phyloP scores from a whole-genome alignment of 2,888 invertebrate genomes.

The Scaptomyza cyrtandrae region DNA sequence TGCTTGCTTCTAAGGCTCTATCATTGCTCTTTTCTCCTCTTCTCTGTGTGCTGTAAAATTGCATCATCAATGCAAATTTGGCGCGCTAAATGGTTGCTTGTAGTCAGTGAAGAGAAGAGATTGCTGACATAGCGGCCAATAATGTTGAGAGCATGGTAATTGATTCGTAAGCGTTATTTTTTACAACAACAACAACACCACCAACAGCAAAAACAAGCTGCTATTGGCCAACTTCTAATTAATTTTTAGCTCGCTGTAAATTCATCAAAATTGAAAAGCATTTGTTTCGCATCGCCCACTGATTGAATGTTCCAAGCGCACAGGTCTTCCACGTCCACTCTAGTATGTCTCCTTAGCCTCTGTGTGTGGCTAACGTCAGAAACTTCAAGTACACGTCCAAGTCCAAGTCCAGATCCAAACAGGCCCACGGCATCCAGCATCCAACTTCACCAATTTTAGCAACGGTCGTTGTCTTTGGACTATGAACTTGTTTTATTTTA shows the following conservation, averaged over 20 bases:
- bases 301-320: slow-evolving; percentile 33
- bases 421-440: slow-evolving; percentile 16
- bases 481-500: slow-evolving; percentile 72
- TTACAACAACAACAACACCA: slow-evolving; percentile 5
- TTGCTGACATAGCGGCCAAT: slow-evolving; percentile 56
- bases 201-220: slow-evolving; percentile 3
- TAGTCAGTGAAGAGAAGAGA: slow-evolving; percentile 11
- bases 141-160: slow-evolving; percentile 61
- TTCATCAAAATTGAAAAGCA: slow-evolving; percentile 68
- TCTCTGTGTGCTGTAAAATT: slow-evolving; percentile 49
- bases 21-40: background rate
- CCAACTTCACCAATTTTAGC: slow-evolving; percentile 26
- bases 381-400: slow-evolving; percentile 14
- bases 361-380: slow-evolving; percentile 41
- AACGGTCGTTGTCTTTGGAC: slow-evolving; percentile 72
- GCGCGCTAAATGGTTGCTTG: slow-evolving; percentile 53
- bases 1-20: slow-evolving; percentile 3
- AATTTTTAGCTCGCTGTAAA: slow-evolving; percentile 70
- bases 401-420: slow-evolving; percentile 21
- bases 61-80: slow-evolving; percentile 78
- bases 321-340: background rate
- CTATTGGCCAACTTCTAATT: slow-evolving; percentile 61
- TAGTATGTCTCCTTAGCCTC: background rate
- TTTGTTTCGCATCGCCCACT: slow-evolving; percentile 66
- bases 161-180: slow-evolving; percentile 60